Evolutionary conservation across 2,113 vertebrate species (phyloP).

Genomic region (Martes martes): DNA sequence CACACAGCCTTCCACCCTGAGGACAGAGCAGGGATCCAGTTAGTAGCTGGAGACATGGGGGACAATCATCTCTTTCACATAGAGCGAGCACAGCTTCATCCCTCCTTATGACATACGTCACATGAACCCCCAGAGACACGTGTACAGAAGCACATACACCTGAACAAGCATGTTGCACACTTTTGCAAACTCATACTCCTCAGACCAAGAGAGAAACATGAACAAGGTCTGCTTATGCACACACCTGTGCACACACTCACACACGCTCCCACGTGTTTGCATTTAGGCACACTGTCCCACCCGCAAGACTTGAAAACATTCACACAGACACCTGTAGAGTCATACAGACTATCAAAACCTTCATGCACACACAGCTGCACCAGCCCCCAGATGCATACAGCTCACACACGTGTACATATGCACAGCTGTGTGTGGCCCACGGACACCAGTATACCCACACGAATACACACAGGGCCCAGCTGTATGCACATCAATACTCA

Average conservation of each 20-base stretch:
- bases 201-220: neutral
- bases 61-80: neutral
- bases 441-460: neutral
- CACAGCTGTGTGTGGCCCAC: too few species aligned
- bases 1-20: conserved; percentile 95
- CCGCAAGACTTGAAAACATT: neutral
- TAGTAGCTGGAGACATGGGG: neutral
- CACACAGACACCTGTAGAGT: neutral
- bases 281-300: neutral
- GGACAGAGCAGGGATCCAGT: conserved; percentile 53
- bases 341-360: neutral
- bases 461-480: neutral
- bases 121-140: neutral
- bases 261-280: neutral
- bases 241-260: neutral
- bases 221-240: neutral
- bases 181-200: neutral
- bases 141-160: neutral
- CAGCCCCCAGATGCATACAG: neutral
- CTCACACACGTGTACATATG: neutral
- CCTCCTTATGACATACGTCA: neutral
- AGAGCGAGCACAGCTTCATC: neutral
- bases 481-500: neutral
- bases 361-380: too few species aligned
- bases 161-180: neutral